These are phyloP conservation scores for Scytalopus superciliaris DNA, from an alignment of 2,113 vertebrate species.

Conservation along the genomic window DNA sequence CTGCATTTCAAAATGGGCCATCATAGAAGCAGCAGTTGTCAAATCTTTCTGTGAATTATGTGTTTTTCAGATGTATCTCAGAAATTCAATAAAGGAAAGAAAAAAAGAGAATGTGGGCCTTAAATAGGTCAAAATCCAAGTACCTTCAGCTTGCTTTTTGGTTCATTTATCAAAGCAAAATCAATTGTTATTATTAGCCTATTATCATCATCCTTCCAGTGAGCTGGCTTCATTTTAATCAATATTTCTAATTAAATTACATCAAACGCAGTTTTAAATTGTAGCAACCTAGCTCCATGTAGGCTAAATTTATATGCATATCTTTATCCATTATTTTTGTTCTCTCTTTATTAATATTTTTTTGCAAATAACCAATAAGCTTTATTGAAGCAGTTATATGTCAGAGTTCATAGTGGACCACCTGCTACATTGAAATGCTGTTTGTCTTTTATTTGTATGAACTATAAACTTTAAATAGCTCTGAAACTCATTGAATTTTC, in stretches of 20 bases:
- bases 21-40: not conserved
- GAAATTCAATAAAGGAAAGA: not conserved
- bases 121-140: constrained; percentile 37
- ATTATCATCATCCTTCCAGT: constrained; percentile 54
- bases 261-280: constrained; percentile 38
- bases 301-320: not conserved
- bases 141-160: not conserved
- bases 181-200: constrained; percentile 63
- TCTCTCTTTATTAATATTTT: not conserved
- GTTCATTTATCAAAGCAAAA: constrained; percentile 57
- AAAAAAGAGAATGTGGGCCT: not conserved
- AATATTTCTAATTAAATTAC: constrained; percentile 67
- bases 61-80: not conserved
- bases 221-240: constrained; percentile 49
- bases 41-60: not conserved
- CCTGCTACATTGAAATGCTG: not conserved
- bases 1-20: constrained; percentile 10
- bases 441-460: not conserved
- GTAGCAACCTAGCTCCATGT: not conserved
- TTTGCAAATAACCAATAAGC: not conserved
- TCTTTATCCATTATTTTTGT: not conserved
- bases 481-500: constrained; percentile 15
- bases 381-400: not conserved
- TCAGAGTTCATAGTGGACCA: not conserved
- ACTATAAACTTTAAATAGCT: not conserved